A percentile compares a stretch with the other conserved stretches of the same genome.
Conservation (phyloP, 2,888 invertebrate genomes). For the Hypena proboscidalis region DNA sequence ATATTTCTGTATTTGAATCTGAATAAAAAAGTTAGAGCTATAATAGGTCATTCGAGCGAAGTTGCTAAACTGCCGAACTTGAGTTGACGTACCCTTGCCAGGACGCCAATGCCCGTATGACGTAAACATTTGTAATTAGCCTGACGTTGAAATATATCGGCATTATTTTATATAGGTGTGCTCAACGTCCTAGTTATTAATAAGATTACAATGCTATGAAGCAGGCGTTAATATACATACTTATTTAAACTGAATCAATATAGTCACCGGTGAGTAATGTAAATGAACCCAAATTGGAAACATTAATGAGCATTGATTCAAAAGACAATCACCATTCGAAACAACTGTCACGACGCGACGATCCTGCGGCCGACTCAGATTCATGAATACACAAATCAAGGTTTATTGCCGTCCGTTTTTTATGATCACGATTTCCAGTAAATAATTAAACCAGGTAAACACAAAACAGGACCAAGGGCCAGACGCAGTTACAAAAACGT, state of each 20-base stretch:
- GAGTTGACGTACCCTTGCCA: conserved; percentile 61
- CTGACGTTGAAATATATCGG: conserved; percentile 31
- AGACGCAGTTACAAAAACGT: too few species aligned
- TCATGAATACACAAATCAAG: conserved; percentile 70
- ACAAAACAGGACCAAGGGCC: conserved; percentile 28
- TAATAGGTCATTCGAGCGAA: conserved; percentile 73
- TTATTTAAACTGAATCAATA: conserved; percentile 43
- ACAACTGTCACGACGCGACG: conserved; percentile 48
- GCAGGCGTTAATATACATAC: conserved; percentile 31
- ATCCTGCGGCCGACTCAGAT: conserved; percentile 42
- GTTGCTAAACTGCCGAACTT: conserved; percentile 74
- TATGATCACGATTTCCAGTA: conserved; percentile 50
- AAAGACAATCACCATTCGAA: conserved; percentile 61
- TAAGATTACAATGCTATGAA: conserved; percentile 22
- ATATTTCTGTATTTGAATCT: too few species aligned
- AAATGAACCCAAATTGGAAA: conserved; percentile 48
- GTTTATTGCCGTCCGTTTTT: conserved; percentile 60
- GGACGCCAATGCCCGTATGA: conserved; percentile 56
- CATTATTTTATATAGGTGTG: conserved; percentile 32
- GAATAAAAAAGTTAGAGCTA: too few species aligned
- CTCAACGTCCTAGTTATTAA: conserved; percentile 31
- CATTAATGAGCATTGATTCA: conserved; percentile 62
- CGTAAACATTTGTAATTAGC: conserved; percentile 31
- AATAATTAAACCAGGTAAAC: conserved; percentile 40
- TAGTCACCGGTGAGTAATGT: conserved; percentile 38